Percentiles rank a stretch among this genome's conserved stretches.
Conservation (phyloP, 2,888 invertebrate genomes). For the Sphaerolaimus hirsutus region DNA sequence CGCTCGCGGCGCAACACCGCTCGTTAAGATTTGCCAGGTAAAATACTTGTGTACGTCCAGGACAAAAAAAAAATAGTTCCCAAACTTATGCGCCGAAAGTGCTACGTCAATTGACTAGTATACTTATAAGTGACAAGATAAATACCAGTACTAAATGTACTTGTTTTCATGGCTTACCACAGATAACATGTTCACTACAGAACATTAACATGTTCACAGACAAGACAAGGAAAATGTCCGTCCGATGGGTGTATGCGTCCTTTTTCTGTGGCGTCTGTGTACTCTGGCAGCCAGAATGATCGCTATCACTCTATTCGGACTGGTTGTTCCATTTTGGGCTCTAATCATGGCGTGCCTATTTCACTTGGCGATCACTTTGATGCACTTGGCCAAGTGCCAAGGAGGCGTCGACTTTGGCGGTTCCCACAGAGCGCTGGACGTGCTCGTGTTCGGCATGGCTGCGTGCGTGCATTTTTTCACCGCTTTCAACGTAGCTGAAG, state of each 20-base stretch:
- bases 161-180: neutral
- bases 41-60: too few relatives aligned
- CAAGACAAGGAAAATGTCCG: neutral
- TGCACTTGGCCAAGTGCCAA: neutral
- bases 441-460: neutral
- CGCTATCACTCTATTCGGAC: neutral
- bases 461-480: conserved; percentile 1
- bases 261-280: neutral
- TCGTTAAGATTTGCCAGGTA: conserved; percentile 1
- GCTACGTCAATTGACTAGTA: too few relatives aligned
- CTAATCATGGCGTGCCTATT: neutral
- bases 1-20: conserved; percentile 1
- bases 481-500: conserved; percentile 2
- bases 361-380: neutral
- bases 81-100: too few relatives aligned
- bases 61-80: too few relatives aligned
- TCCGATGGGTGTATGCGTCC: neutral
- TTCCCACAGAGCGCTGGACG: neutral
- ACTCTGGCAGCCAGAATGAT: neutral
- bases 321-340: neutral
- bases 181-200: too few relatives aligned
- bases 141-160: too few relatives aligned
- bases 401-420: too few relatives aligned
- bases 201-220: too few relatives aligned
- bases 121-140: too few relatives aligned